Evolutionary conservation across 2,113 vertebrate species (phyloP).

Genomic region (Lanius collurio): DNA sequence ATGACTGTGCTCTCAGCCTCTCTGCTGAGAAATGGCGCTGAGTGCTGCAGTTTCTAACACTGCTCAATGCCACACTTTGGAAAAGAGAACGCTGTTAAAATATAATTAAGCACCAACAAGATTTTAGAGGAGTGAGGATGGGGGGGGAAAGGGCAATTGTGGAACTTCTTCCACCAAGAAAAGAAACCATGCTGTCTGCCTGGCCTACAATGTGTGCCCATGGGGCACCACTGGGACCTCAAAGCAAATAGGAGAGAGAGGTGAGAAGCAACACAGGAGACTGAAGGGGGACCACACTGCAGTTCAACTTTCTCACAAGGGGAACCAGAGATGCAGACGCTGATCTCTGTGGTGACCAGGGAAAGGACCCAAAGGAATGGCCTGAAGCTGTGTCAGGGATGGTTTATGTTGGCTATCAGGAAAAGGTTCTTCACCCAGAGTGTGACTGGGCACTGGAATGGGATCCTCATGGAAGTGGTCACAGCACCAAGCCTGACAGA

Average conservation of each 20-base stretch:
- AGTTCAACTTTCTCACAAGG: background rate
- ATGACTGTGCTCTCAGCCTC: background rate
- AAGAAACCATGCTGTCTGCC: background rate
- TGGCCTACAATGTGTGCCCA: fast-evolving
- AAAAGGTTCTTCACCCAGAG: background rate
- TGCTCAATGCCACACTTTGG: background rate
- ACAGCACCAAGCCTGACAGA: background rate
- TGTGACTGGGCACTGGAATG: fast-evolving
- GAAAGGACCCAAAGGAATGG: background rate
- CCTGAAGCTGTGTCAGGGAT: too few species aligned
- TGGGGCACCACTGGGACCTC: background rate
- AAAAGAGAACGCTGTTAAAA: fast-evolving
- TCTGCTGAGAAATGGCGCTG: fast-evolving
- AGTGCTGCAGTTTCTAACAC: background rate
- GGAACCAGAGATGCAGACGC: background rate
- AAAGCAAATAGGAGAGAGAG: background rate
- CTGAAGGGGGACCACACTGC: background rate
- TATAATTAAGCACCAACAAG: background rate
- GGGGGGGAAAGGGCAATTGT: fast-evolving
- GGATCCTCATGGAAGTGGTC: background rate
- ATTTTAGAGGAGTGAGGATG: background rate
- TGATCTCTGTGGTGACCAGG: background rate
- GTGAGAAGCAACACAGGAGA: background rate
- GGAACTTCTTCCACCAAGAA: background rate
- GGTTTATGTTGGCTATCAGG: background rate